Evolutionary conservation across 2,888 invertebrate genomes (phyloP).

Genomic region (Smittia sp.): DNA sequence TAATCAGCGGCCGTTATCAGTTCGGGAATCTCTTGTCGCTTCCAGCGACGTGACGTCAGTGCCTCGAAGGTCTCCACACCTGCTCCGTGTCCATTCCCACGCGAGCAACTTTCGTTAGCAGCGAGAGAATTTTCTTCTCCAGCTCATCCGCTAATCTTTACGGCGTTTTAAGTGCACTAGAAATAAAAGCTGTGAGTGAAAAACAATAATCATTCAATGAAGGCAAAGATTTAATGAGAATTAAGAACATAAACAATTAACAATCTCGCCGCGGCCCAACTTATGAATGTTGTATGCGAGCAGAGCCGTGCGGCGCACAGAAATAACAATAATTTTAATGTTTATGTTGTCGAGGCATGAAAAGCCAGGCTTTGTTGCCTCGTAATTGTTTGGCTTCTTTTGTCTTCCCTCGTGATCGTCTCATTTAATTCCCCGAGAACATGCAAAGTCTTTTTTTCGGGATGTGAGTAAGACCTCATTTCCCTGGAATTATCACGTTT

Average conservation of each 20-base stretch:
- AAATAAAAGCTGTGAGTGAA: too few relatives aligned
- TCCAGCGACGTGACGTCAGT: too few relatives aligned
- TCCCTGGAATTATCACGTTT: neutral
- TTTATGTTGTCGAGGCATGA: slow-evolving; percentile 8
- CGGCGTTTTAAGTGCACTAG: too few relatives aligned
- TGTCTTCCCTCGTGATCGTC: neutral
- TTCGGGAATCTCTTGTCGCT: too few relatives aligned
- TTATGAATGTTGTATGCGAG: neutral
- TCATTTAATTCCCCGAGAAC: neutral
- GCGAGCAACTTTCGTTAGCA: too few relatives aligned
- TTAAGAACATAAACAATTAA: slow-evolving; percentile 9
- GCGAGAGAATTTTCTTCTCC: too few relatives aligned
- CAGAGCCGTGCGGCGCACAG: neutral
- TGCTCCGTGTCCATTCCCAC: too few relatives aligned
- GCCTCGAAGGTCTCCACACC: too few relatives aligned
- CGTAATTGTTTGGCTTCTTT: slow-evolving; percentile 4
- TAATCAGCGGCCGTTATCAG: neutral
- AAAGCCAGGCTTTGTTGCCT: neutral
- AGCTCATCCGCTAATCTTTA: too few relatives aligned
- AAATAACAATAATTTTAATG: neutral
- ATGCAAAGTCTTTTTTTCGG: neutral
- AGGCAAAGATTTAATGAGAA: neutral
- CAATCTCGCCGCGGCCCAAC: neutral
- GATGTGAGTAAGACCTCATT: slow-evolving; percentile 1
- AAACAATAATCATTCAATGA: too few relatives aligned